Evolutionary conservation across 2,797 vertebrate species (phyloP).

Genomic region (Platyrinchus mystaceus): DNA sequence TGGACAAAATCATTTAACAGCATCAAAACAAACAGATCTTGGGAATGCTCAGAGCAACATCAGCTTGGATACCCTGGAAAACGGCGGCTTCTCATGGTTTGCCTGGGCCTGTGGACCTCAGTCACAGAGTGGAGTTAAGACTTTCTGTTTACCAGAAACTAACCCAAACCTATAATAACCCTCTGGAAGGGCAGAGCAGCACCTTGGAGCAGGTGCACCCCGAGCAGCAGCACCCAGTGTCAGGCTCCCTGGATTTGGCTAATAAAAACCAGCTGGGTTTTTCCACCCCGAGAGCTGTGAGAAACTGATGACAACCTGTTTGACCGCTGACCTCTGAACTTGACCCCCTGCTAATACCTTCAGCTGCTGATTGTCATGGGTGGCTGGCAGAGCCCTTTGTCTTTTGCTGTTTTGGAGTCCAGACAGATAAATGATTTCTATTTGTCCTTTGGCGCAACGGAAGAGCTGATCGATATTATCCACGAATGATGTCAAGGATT

Average conservation of each 20-base stretch:
- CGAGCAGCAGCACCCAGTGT: background rate
- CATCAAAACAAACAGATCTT: background rate
- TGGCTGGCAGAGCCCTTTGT: constrained; percentile 84
- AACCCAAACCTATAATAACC: rapidly evolving
- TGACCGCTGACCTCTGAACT: constrained; percentile 87
- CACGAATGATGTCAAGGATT: constrained; percentile 97
- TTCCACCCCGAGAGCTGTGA: constrained; percentile 77
- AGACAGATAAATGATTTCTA: constrained; percentile 96
- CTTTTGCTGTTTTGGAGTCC: constrained; percentile 81
- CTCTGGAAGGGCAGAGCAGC: background rate
- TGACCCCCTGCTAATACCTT: constrained; percentile 85
- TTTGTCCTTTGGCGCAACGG: constrained; percentile 91
- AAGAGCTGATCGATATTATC: constrained; percentile 97
- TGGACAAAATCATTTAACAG: rapidly evolving
- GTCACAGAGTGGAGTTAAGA: background rate
- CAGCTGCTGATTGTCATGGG: constrained; percentile 87
- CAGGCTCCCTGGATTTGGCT: constrained; percentile 11
- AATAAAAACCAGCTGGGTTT: constrained; percentile 82
- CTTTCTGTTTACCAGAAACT: background rate
- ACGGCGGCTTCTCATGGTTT: rapidly evolving
- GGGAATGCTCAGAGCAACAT: background rate
- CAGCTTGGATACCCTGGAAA: background rate
- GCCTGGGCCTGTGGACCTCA: background rate
- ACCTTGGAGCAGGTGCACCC: background rate
- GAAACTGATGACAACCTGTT: constrained; percentile 82